A percentile compares a stretch with the other conserved stretches of the same genome.
phyloP scores from a whole-genome alignment of 1,140 invertebrate species.

The Lepeophtheirus salmonis region DNA sequence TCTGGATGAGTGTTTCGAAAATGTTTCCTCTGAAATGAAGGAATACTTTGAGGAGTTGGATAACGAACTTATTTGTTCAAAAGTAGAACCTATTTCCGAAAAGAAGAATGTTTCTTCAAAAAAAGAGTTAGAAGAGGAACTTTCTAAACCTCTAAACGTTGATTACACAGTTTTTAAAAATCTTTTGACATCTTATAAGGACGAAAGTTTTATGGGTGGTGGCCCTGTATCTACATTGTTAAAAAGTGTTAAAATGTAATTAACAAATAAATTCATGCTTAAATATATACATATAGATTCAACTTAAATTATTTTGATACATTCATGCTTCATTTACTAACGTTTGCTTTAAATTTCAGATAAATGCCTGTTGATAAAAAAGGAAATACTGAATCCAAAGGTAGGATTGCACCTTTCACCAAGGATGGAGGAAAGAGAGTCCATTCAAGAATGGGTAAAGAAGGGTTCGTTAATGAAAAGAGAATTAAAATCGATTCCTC shows the following conservation, averaged over 20 bases:
- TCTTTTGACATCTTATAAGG: neutral
- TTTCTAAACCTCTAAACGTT: neutral
- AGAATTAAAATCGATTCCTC: neutral
- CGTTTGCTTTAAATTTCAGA: too few species aligned
- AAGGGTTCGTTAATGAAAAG: neutral
- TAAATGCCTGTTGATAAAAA: neutral
- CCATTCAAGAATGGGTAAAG: neutral
- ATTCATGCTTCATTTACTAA: too few species aligned
- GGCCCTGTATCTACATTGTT: neutral
- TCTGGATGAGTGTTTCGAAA: neutral
- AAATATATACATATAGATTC: too few species aligned
- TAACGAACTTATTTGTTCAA: neutral
- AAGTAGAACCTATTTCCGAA: neutral
- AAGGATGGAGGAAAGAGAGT: neutral
- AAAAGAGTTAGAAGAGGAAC: neutral
- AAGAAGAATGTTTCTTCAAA: conserved; percentile 1
- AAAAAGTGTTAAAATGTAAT: neutral
- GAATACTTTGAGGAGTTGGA: conserved; percentile 9
- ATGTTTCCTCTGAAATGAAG: neutral
- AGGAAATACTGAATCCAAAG: too few species aligned
- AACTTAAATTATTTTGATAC: too few species aligned
- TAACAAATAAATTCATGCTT: too few species aligned
- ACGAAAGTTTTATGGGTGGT: neutral
- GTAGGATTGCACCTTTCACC: conserved; percentile 1
- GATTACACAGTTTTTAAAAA: conserved; percentile 1